A percentile compares a stretch with the other conserved stretches of the same genome.
These are phyloP conservation scores for Datnioides undecimradiatus DNA, from an alignment of 2,113 vertebrate species.

Conservation along the genomic window DNA sequence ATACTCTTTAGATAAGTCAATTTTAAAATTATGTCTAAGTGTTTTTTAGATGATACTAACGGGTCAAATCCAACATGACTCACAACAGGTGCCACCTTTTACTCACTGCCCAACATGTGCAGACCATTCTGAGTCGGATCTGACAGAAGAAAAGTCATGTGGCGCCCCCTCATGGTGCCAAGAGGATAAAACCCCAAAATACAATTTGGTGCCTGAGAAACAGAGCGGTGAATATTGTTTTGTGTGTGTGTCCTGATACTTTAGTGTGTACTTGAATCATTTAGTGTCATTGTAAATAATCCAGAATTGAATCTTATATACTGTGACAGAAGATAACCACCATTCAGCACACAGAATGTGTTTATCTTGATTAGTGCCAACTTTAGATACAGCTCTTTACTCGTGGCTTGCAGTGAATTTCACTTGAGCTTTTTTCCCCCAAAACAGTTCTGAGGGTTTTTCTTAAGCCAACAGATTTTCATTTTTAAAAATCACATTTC, in stretches of 20 bases:
- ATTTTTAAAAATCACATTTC: neutral
- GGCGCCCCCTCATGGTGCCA: constrained; percentile 38
- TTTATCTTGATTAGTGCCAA: neutral
- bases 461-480: neutral
- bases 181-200: neutral
- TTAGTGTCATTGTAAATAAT: neutral
- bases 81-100: too few relatives aligned
- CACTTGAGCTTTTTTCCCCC: constrained; percentile 36
- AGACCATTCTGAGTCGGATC: neutral
- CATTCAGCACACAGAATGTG: constrained; percentile 10
- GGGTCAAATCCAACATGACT: too few relatives aligned
- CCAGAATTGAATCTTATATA: neutral
- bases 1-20: too few relatives aligned
- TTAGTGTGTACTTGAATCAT: neutral
- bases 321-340: neutral
- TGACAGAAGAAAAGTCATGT: neutral
- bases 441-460: neutral
- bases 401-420: constrained; percentile 39
- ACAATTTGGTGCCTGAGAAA: neutral
- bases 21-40: too few relatives aligned
- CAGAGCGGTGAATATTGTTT: neutral
- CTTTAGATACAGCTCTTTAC: neutral
- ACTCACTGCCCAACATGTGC: neutral
- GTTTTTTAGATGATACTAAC: too few relatives aligned
- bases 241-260: neutral